Conservation (phyloP, 1,140 invertebrate genomes). For the Temnothorax longispinosus region DNA sequence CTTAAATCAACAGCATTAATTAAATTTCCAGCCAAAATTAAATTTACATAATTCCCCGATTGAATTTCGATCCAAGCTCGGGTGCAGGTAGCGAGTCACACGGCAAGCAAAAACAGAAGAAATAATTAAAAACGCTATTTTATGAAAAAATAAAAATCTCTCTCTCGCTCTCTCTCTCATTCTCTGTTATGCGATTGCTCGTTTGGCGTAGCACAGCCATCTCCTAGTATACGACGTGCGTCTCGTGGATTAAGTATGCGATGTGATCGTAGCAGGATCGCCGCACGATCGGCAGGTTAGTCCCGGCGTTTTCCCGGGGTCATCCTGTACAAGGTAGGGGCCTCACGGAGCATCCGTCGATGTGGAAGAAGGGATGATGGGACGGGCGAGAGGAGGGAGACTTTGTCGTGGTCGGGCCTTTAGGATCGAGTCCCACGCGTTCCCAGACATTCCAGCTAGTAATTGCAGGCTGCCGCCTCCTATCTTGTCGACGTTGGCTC, state of each 20-base stretch:
- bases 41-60: slow-evolving; percentile 56
- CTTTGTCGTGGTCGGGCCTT: slow-evolving; percentile 78
- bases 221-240: slow-evolving; percentile 1
- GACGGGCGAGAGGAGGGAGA: slow-evolving; percentile 31
- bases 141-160: neutral
- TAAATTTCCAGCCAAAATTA: slow-evolving; percentile 54
- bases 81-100: neutral
- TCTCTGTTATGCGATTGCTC: neutral
- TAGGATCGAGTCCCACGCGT: slow-evolving; percentile 82
- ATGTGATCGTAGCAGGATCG: slow-evolving; percentile 41
- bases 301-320: slow-evolving; percentile 42
- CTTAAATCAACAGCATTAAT: slow-evolving; percentile 51
- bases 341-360: slow-evolving; percentile 47
- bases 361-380: slow-evolving; percentile 30
- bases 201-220: neutral
- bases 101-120: slow-evolving; percentile 23
- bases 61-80: slow-evolving; percentile 36
- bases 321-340: slow-evolving; percentile 63
- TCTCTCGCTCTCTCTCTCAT: neutral
- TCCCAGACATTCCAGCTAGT: slow-evolving; percentile 84
- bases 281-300: slow-evolving; percentile 49
- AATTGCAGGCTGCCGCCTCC: slow-evolving; percentile 83
- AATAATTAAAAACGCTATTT: slow-evolving; percentile 43
- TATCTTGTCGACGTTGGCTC: slow-evolving; percentile 78
- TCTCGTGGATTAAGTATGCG: slow-evolving; percentile 31